Base-by-base conservation (phyloP, 2,113 vertebrate genomes). In the Poicephalus meyeri region DNA sequence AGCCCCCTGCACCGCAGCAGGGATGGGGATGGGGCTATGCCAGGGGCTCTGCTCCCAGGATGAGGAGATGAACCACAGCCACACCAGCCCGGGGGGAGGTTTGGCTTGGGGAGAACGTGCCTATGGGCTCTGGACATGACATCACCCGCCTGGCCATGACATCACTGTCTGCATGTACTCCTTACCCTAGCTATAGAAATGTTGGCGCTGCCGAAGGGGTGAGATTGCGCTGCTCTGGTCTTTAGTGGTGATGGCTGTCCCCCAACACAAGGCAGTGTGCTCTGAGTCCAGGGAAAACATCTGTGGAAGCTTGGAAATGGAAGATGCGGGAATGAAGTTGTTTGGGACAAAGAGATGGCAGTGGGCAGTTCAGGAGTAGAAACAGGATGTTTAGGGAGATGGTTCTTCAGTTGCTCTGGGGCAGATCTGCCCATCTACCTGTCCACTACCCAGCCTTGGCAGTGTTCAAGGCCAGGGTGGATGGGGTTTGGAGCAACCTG, bases 191-290 rank as follows among this genome's bases (percentile, higher is more conserved):
- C 33, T 35, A 31, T 28, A 23, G 6, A 15, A n/a, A 46, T 11
- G 60, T 33, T 47, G 84, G 56, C 42, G 49, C 39, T 66, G 89
- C 72, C 3, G 0, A 16, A 26, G n/a, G 77, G 41, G 5, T 68
- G 72, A 80, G 49, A 37, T 21, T 6, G 61, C 13, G 4, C 39
- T 3, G 7, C 70, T 50, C 7, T 0, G 4, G 28, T 76, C 56
- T 39, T 49, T 0, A 0, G 53, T 0, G 1, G 47, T 47, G 20
- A 0, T 25, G 70, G 1, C 18, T 33, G 73, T 11, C 5, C 26
- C 50, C 35, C 37, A 7, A 0, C 3, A 0, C 1, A 6, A 26
- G 60, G 60, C 68, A 39, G 20, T 0, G 0, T 11, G 35, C 46
- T 69, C 47, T 41, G 46, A 1, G 2, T 20, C 19, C 56, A 8